Base-by-base conservation (phyloP, 2,888 invertebrate species). In the Agapostemon virescens region DNA sequence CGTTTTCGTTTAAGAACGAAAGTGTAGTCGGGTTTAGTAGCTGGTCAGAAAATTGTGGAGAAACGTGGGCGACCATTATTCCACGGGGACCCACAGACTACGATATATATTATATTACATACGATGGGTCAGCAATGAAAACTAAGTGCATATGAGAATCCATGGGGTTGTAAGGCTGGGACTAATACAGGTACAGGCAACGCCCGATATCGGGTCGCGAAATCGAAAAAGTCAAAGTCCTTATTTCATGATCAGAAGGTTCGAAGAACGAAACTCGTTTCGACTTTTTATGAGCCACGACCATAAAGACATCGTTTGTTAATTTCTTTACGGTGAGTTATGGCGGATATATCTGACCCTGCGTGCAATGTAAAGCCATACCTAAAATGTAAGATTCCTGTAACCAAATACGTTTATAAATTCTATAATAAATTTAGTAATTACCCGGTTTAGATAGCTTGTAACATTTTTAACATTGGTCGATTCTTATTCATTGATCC, bases 81-180 rank as follows among this genome's bases (percentile, higher is more conserved):
- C 92, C 92, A 83, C 89, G 79, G 92, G 92, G 92, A 92, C 88
- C 85, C 89, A 91, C 91, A 90, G 85, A 89, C 89, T 86, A 89
- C 86, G 86, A 92, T 91, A 91, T 91, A 91, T 92, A 92, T 92
- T 92, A 92, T 92, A 91, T 92, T 91, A 91, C 90, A 86, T 82
- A 87, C 88, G 89, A 90, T 88, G 89, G 90, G 88, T 88, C 89
- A 86, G 91, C 92, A 92, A 92, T 92, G 92, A 92, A 92, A 92
- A 92, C 89, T 92, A 92, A 92, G 91, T 92, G 92, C 91, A 91
- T 92, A 92, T 92, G 91, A 92, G 92, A 92, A 91, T 91, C 90
- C 91, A 92, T 90, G 90, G 90, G 90, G 90, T 91, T 81, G 69
- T 75, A 75, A 79, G 79, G 55, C 73, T 42, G 71, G 74, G 73